These are phyloP conservation scores for Lacerta viridis DNA, from an alignment of 2,797 vertebrate species.

Conservation along the genomic window DNA sequence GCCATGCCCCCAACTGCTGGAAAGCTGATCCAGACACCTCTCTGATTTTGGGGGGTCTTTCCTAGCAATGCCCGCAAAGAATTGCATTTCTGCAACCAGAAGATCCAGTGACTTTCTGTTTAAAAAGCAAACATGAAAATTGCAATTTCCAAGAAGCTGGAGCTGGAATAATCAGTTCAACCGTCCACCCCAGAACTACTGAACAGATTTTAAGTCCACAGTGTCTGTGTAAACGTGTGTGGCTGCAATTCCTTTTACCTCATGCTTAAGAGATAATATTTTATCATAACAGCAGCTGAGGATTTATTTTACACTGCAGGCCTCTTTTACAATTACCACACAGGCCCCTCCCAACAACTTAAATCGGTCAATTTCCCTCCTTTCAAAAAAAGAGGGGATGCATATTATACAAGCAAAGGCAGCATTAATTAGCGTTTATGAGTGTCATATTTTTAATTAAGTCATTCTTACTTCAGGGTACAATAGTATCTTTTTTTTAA, in stretches of 20 bases:
- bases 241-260: background rate
- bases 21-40: background rate
- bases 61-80: background rate
- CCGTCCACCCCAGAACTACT: background rate
- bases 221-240: background rate
- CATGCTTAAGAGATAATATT: conserved; percentile 1
- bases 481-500: conserved; percentile 41
- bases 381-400: conserved; percentile 25
- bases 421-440: conserved; percentile 50
- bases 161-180: background rate
- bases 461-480: conserved; percentile 55
- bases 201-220: background rate
- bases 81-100: background rate
- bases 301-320: background rate
- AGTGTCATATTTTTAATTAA: conserved; percentile 57
- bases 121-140: background rate
- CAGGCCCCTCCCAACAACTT: background rate
- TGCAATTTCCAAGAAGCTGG: background rate
- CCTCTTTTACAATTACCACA: background rate
- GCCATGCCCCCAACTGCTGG: background rate
- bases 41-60: background rate
- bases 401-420: conserved; percentile 52
- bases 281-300: background rate
- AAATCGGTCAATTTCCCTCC: conserved; percentile 20
- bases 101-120: background rate